Evolutionary conservation across 2,888 invertebrate species (phyloP), one percentile per base, ranked within the genome.

Genomic region (Andrena chrysosceles): DNA sequence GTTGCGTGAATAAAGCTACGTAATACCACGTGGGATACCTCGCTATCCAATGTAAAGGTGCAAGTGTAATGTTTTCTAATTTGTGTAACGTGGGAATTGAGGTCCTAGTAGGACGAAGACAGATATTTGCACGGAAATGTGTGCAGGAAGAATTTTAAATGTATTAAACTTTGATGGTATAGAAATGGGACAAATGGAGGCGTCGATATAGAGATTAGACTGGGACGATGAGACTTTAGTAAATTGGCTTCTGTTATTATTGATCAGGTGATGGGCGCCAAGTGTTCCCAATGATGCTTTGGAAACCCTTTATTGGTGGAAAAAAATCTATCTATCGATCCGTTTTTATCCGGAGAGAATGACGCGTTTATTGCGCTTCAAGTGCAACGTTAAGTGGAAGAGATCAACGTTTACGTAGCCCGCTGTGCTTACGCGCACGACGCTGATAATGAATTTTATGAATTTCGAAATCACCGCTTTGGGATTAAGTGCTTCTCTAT

Each of bases 361-460:
- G 54, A 54, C 62, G 48, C 62, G 60, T 82, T 82, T 82, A 81
- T 81, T 68, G 54, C 54, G 70, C 67, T 13, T 7, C 20, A 74
- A 48, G 60, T 66, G 66, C 69, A 74, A 69, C 74, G 62, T 74
- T 81, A 81, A 81, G 74, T 74, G 66, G 66, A 81, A 62, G 66
- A 81, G 81, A 80, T 81, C 81, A 70, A 80, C 60, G 69, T 60
- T 48, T 81, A 31, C 81, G 49, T 23, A 7, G 48, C 20, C 8
- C 62, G n/a, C 8, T 8, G 29, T 5, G n/a, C 80, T 81, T 52
- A 33, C 73, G 63, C 64, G 68, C 63, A 16, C 16, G 23, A 26
- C 13, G 13, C n/a, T 10, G 54, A 67, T 62, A 56, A 68, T 13
- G 33, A 49, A 68, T 63, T 68, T 81, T n/a, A 49, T 7, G 62